Conservation (phyloP, 2,888 invertebrate species). For the Dermolepida albohirtum region DNA sequence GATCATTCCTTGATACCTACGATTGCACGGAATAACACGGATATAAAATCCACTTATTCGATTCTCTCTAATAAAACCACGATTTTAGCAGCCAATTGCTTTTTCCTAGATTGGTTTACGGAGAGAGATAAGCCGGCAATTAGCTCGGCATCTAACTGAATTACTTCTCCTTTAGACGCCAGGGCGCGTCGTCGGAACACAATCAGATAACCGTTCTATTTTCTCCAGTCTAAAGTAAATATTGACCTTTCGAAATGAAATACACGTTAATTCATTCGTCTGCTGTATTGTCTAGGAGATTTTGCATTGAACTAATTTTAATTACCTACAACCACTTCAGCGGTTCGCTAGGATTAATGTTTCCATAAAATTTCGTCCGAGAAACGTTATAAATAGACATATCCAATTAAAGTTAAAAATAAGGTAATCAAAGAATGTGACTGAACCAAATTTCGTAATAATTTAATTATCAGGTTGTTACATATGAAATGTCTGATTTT, state of each 20-base stretch:
- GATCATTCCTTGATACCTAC: not conserved
- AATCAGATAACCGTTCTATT: constrained; percentile 38
- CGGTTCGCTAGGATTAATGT: too few relatives aligned
- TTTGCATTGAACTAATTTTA: not conserved
- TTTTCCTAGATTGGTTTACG: constrained; percentile 34
- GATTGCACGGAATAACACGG: constrained; percentile 2
- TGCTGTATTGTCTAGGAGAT: constrained; percentile 1
- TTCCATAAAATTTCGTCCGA: too few relatives aligned
- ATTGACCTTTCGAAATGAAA: constrained; percentile 31
- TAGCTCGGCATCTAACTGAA: constrained; percentile 40
- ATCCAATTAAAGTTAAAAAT: too few relatives aligned
- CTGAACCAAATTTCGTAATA: too few relatives aligned
- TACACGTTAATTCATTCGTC: constrained; percentile 24
- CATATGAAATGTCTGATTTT: too few relatives aligned
- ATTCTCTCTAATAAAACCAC: constrained; percentile 28
- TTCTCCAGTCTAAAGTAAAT: constrained; percentile 33
- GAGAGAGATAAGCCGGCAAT: constrained; percentile 38
- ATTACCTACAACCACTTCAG: not conserved
- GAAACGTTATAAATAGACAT: too few relatives aligned
- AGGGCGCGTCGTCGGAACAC: constrained; percentile 28
- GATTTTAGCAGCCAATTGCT: constrained; percentile 38
- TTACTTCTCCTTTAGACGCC: constrained; percentile 37
- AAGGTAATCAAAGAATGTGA: too few relatives aligned
- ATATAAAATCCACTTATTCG: constrained; percentile 34
- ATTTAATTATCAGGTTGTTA: too few relatives aligned